Conservation (phyloP, 2,797 vertebrate species). For the Cuculus canorus region DNA sequence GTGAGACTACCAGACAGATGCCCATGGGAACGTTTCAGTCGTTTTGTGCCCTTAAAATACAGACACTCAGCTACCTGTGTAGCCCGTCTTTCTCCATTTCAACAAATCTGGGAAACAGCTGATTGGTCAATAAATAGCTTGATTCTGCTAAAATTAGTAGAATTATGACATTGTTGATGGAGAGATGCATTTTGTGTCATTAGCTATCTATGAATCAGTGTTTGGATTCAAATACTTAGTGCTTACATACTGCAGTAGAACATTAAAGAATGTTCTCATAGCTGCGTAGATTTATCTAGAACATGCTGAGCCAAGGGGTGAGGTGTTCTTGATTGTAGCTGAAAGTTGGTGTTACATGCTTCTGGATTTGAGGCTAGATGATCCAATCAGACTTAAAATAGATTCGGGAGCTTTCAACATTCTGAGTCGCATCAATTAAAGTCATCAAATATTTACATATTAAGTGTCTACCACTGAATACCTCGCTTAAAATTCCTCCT, state of each 20-base stretch:
- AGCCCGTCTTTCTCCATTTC: not conserved
- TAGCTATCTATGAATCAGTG: not conserved
- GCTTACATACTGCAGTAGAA: rapidly evolving
- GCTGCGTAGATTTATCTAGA: not conserved
- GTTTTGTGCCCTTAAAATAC: not conserved
- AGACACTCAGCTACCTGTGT: not conserved
- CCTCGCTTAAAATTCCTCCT: not conserved
- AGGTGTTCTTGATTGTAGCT: not conserved
- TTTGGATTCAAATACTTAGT: not conserved
- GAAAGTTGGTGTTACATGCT: not conserved
- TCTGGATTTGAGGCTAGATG: not conserved
- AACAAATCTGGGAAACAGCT: not conserved
- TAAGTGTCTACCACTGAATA: not conserved
- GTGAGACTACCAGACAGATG: conserved; percentile 63
- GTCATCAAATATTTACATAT: not conserved
- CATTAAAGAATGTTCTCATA: not conserved
- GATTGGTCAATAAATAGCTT: not conserved
- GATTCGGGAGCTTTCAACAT: not conserved
- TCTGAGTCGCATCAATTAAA: not conserved
- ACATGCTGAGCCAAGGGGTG: not conserved
- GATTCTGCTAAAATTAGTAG: not conserved
- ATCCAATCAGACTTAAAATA: not conserved
- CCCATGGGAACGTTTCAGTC: not conserved
- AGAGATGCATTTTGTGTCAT: not conserved
- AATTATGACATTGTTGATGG: not conserved